These are phyloP conservation scores for Nibea albiflora DNA, from an alignment of 2,113 vertebrate species.

Conservation along the genomic window DNA sequence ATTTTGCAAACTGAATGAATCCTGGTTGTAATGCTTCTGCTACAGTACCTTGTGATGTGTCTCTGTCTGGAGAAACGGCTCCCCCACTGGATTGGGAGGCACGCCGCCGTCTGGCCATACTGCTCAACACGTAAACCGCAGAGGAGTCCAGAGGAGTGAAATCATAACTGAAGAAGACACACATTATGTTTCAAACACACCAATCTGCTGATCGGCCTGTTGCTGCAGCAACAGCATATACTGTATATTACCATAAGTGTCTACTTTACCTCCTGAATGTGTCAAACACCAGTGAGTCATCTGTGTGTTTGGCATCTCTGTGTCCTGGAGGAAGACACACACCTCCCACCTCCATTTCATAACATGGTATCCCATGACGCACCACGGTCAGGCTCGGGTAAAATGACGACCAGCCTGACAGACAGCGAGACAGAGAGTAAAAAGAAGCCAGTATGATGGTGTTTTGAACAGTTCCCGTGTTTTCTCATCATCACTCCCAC, in stretches of 20 bases:
- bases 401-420: slow-evolving; percentile 96
- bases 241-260: background rate
- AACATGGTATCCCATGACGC: slow-evolving; percentile 98
- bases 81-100: slow-evolving; percentile 92
- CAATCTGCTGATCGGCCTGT: background rate
- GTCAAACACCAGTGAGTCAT: slow-evolving; percentile 98
- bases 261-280: slow-evolving; percentile 93
- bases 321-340: slow-evolving; percentile 98
- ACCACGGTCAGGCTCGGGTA: slow-evolving; percentile 98
- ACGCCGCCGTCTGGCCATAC: slow-evolving; percentile 95
- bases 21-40: background rate
- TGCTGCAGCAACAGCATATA: background rate
- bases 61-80: slow-evolving; percentile 86
- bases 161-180: slow-evolving; percentile 87
- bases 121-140: slow-evolving; percentile 96
- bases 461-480: background rate
- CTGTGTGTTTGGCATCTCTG: slow-evolving; percentile 96
- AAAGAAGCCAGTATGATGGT: fast-evolving
- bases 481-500: slow-evolving; percentile 70
- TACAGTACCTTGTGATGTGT: slow-evolving; percentile 33
- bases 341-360: slow-evolving; percentile 94
- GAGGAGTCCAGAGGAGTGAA: slow-evolving; percentile 98
- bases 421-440: background rate
- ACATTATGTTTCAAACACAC: background rate
- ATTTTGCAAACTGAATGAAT: background rate